Percentiles rank a stretch among this genome's conserved stretches.
These are phyloP conservation scores for Endomychus coccineus DNA, from an alignment of 2,888 invertebrate species.

Conservation along the genomic window DNA sequence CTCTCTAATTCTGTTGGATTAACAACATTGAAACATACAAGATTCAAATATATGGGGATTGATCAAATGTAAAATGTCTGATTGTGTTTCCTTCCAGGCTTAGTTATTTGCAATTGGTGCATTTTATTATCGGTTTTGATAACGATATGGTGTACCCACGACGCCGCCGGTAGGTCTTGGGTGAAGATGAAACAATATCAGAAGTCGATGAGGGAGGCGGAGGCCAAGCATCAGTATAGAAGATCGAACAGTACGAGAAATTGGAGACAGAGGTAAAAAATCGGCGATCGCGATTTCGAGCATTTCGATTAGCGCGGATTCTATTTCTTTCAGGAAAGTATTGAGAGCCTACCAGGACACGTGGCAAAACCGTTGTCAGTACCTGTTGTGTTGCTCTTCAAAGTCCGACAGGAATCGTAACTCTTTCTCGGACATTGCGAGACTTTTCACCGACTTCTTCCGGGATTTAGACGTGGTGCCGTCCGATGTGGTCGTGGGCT, in stretches of 20 bases:
- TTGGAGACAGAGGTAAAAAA: slow-evolving; percentile 69
- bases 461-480: slow-evolving; percentile 82
- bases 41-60: too few species aligned
- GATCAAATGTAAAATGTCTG: too few species aligned
- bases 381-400: slow-evolving; percentile 76
- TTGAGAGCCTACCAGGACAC: slow-evolving; percentile 80
- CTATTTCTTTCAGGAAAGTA: slow-evolving; percentile 60
- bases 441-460: slow-evolving; percentile 78
- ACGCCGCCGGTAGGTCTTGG: slow-evolving; percentile 82
- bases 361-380: slow-evolving; percentile 76
- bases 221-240: slow-evolving; percentile 67
- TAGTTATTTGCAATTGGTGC: slow-evolving; percentile 72
- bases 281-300: neutral
- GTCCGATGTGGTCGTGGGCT: slow-evolving; percentile 77
- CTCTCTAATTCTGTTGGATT: too few species aligned
- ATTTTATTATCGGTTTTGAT: slow-evolving; percentile 64
- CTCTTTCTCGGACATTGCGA: slow-evolving; percentile 78
- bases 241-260: slow-evolving; percentile 72
- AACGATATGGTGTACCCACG: slow-evolving; percentile 81
- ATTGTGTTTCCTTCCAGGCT: slow-evolving; percentile 46
- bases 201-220: slow-evolving; percentile 69
- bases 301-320: neutral
- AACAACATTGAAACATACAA: too few species aligned
- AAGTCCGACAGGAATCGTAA: slow-evolving; percentile 71
- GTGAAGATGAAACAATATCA: slow-evolving; percentile 86